These are phyloP conservation scores for Papilio helenus DNA, from an alignment of 1,140 invertebrate species.

Conservation along the genomic window DNA sequence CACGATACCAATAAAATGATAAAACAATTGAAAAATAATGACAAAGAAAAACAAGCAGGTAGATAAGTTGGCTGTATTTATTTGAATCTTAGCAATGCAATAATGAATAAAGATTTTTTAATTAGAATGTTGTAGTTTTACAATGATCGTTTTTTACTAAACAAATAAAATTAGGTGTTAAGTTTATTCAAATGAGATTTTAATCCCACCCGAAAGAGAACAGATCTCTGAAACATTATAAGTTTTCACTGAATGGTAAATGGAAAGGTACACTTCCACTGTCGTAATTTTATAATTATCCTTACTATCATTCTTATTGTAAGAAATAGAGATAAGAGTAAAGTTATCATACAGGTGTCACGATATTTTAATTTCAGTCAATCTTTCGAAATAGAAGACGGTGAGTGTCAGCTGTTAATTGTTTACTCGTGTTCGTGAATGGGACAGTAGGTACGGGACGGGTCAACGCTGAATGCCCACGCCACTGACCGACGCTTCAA, in stretches of 20 bases:
- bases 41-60: background rate
- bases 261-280: no score
- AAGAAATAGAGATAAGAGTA: background rate
- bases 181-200: background rate
- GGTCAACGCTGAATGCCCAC: background rate
- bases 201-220: background rate
- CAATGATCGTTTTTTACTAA: background rate
- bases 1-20: background rate
- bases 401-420: background rate
- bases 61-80: background rate
- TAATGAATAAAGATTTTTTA: no score
- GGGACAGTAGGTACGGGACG: constrained; percentile 11
- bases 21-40: background rate
- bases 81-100: background rate
- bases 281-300: no score
- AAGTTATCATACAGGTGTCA: background rate
- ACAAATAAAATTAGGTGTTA: background rate
- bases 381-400: background rate
- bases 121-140: no score
- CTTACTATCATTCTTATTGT: no score
- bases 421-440: background rate
- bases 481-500: constrained; percentile 8
- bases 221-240: background rate
- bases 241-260: background rate
- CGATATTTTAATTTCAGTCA: background rate